Evolutionary conservation across 2,888 invertebrate genomes (phyloP).

Genomic region (Penaeus monodon): DNA sequence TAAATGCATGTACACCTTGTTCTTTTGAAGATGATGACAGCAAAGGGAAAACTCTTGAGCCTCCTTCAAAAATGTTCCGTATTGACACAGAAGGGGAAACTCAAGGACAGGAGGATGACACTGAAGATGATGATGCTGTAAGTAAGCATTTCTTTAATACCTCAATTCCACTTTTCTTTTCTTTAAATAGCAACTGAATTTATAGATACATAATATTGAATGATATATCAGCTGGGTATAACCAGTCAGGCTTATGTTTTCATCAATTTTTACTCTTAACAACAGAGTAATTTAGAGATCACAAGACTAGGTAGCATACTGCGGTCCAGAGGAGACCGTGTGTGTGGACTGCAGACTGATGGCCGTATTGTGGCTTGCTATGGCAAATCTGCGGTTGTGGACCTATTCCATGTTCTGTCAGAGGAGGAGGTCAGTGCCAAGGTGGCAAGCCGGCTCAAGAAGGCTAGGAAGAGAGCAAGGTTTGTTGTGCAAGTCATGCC

Average conservation of each 20-base stretch:
- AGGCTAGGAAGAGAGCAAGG: slow-evolving; percentile 84
- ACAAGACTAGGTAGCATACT: slow-evolving; percentile 84
- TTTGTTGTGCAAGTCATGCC: slow-evolving; percentile 68
- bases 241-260: background rate
- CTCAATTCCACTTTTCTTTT: no score
- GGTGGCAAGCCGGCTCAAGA: slow-evolving; percentile 83
- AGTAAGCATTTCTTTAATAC: slow-evolving; percentile 66
- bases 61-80: slow-evolving; percentile 31
- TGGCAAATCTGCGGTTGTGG: slow-evolving; percentile 84
- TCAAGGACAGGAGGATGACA: slow-evolving; percentile 64
- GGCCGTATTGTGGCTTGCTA: slow-evolving; percentile 84
- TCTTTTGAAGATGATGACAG: background rate
- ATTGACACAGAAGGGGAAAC: slow-evolving; percentile 68
- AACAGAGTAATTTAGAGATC: slow-evolving; percentile 79
- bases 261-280: slow-evolving; percentile 57
- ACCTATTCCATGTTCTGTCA: slow-evolving; percentile 84
- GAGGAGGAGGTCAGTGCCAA: slow-evolving; percentile 81
- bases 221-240: background rate
- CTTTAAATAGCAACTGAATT: background rate
- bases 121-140: slow-evolving; percentile 75
- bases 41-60: slow-evolving; percentile 37
- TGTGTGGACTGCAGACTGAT: slow-evolving; percentile 79
- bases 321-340: slow-evolving; percentile 83
- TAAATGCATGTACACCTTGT: no score
- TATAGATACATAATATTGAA: background rate